Evolutionary conservation across 2,113 vertebrate genomes (phyloP).

Genomic region (Fukomys damarensis): DNA sequence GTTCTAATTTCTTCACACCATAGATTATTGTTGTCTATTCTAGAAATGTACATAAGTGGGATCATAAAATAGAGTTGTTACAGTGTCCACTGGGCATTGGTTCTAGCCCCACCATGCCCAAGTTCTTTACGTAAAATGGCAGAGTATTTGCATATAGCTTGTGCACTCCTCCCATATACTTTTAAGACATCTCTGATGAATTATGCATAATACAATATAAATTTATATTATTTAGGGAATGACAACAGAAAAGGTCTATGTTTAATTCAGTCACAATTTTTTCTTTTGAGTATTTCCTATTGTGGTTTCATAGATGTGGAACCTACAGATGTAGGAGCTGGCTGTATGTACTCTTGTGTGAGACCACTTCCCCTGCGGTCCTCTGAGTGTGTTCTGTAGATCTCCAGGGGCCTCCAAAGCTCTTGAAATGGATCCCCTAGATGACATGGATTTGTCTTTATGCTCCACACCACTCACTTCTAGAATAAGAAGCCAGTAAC

Average conservation of each 20-base stretch:
- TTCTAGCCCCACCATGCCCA: neutral
- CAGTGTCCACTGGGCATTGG: neutral
- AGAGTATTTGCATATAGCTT: neutral
- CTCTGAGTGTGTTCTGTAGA: neutral
- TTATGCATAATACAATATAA: neutral
- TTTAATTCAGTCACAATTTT: neutral
- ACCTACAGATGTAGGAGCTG: neutral
- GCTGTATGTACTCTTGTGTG: neutral
- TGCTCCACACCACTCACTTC: neutral
- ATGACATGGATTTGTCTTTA: neutral
- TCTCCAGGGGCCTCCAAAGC: neutral
- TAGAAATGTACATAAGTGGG: neutral
- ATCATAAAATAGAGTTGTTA: neutral
- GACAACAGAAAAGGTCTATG: neutral
- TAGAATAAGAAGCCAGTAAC: neutral
- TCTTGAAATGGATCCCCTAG: neutral
- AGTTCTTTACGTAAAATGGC: neutral
- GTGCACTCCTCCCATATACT: neutral
- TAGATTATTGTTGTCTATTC: neutral
- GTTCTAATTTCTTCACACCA: neutral
- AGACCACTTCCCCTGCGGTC: neutral
- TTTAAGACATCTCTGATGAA: neutral
- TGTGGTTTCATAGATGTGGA: neutral
- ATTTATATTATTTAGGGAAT: neutral
- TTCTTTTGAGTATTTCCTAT: neutral